Evolutionary conservation across 2,888 invertebrate genomes (phyloP), one percentile per base, ranked within the genome.

Genomic region (Anthoptus insignis): DNA sequence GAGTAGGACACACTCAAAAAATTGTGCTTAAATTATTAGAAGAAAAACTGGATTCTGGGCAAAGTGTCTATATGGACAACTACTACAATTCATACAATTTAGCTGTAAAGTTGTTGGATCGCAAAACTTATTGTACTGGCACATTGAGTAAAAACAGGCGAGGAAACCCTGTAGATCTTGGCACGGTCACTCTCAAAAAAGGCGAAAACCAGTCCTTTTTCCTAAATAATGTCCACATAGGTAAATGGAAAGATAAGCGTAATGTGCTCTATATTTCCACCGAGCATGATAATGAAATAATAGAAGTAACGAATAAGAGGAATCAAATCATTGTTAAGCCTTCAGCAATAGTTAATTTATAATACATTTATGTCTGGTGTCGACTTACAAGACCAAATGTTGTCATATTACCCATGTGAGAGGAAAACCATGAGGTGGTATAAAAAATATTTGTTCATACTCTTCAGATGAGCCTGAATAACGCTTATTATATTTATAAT

Each of bases 71-170:
- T 49, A 79, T 84, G 77, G 80, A 81, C 47, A 79, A 78, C 66
- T 81, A 73, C 50, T 82, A 80, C 52, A 83, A 77, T 39, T 76
- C 74, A 4, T 76, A 73, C 64, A 65, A 57, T 45, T 70, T 83
- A 54, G 79, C 81, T 45, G 69, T 72, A 27, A 71, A 75, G 65
- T 73, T 84, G 27, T 24, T 81, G 57, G 69, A 77, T 66, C 73
- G 74, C 47, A 61, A 80, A 49, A 84, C 83, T 11, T 83, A 84
- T 65, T 81, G 80, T 65, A 86, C 84, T 13, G 86, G 85, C n/a
- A 83, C 79, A 27, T 8, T 27, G 27, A 27, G 27, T 8, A 8
- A 27, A 8, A 27, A 27, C 8, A 4, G 27, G 8, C 4, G 8
- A 27, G 27, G 27, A 8, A 27, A 27, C 8, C 27, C 27, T 4